Base-by-base conservation (phyloP, 2,888 invertebrate species). In the Arge pagana region DNA sequence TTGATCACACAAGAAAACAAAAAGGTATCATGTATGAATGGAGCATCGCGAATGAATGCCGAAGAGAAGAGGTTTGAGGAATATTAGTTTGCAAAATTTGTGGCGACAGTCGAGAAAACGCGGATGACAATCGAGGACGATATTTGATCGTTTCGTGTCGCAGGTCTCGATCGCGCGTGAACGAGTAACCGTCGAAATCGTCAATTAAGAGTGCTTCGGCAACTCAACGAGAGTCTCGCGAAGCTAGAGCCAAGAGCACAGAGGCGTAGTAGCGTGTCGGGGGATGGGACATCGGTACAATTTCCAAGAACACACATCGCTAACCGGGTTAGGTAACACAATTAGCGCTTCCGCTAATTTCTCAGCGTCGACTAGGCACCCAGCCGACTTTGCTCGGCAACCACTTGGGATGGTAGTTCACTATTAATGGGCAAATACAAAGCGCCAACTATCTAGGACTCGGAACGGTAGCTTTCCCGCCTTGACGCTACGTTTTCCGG, bases 321-420 rank as follows among this genome's bases (percentile, higher is more conserved):
- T 69, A 68, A 71, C 70, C 67, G 62, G 70, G 70, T 72, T 71
- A 70, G 65, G 64, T 68, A 71, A 71, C 66, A 69, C 67, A 72
- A 72, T 72, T 72, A 71, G 71, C 70, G 67, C 68, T 64, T 68
- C 64, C 63, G 65, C 69, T 71, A 72, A 72, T 72, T 72, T 71
- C 72, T 71, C 68, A 66, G 66, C 62, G 63, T 61, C 65, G 62
- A 66, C 64, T 65, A 66, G 65, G 64, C 63, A 68, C 61, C 66
- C 50, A n/a, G 41, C 48, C 54, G 36, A 62, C 62, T 60, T 45
- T 45, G 35, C 45, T 45, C 45, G 31, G 45, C 45, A 45, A 45
- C 45, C 45, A 45, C 45, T 45, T 45, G 57, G 65, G 63, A 69
- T 68, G 65, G 70, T 70, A 66, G 70, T 70, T 70, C 67, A 59